A percentile compares a stretch with the other conserved stretches of the same genome.
These are phyloP conservation scores for Emydocephalus ijimae DNA, from an alignment of 2,113 vertebrate species.

Conservation along the genomic window DNA sequence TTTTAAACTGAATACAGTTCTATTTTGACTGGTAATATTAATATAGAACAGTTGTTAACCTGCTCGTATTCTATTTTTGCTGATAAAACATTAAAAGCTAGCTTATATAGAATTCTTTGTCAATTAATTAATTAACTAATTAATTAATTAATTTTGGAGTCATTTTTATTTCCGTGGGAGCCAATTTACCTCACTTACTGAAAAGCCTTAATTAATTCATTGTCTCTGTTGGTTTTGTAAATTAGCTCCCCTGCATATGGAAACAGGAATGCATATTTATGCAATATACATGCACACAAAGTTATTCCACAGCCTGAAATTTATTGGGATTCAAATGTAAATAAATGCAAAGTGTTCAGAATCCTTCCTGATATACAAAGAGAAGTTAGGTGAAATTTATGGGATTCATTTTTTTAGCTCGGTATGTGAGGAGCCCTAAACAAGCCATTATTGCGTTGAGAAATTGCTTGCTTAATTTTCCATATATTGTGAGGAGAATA, in stretches of 20 bases:
- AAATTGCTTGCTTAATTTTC: conserved; percentile 55
- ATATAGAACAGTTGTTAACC: not conserved
- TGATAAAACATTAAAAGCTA: not conserved
- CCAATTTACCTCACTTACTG: not conserved
- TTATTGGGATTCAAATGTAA: conserved; percentile 50
- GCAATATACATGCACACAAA: not conserved
- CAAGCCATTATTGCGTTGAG: conserved; percentile 48
- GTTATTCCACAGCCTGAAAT: conserved; percentile 28
- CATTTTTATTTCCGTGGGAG: not conserved
- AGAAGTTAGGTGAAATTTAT: conserved; percentile 60
- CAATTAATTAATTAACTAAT: not conserved
- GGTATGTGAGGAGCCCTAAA: conserved; percentile 53
- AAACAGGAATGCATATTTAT: not conserved
- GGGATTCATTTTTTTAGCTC: conserved; percentile 60
- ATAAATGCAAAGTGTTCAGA: conserved; percentile 63
- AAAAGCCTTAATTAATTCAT: not conserved
- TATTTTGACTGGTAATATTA: not conserved
- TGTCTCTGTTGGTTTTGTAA: not conserved
- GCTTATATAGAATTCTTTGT: not conserved
- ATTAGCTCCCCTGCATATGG: not conserved
- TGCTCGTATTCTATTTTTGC: not conserved
- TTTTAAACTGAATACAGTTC: not conserved
- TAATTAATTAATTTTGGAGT: no score
- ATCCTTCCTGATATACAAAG: conserved; percentile 57
- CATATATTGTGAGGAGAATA: conserved; percentile 44